A percentile compares a stretch with the other conserved stretches of the same genome.
Conservation (phyloP, 2,113 vertebrate genomes). For the Psittacara wagleri region DNA sequence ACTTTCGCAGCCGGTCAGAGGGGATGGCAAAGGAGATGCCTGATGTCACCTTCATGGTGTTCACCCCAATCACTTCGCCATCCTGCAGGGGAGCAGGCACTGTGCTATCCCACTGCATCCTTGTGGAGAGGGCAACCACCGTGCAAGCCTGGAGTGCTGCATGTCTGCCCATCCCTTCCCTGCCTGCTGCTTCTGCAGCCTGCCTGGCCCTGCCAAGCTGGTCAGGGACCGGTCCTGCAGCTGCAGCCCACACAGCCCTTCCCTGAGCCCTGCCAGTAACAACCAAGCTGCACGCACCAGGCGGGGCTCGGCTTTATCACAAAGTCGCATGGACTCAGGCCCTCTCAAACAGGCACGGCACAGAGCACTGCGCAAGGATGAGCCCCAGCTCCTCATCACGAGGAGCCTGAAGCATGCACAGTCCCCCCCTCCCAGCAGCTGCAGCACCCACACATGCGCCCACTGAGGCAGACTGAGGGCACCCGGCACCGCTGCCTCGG, state of each 20-base stretch:
- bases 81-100: constrained; percentile 76
- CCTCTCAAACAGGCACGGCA: not conserved
- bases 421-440: not conserved
- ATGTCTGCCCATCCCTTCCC: fast-evolving
- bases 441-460: not conserved
- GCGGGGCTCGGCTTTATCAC: fast-evolving
- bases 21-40: constrained; percentile 98
- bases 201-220: fast-evolving
- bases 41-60: constrained; percentile 96
- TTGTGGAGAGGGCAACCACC: not conserved
- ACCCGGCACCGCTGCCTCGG: not conserved
- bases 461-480: fast-evolving
- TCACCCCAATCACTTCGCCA: constrained; percentile 95
- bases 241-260: not conserved
- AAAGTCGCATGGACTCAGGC: fast-evolving
- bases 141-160: not conserved
- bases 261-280: not conserved
- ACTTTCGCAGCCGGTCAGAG: constrained; percentile 84
- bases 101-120: not conserved
- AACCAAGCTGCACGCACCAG: not conserved
- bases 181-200: not conserved
- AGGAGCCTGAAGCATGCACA: not conserved
- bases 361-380: not conserved
- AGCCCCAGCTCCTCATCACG: not conserved
- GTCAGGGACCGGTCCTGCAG: fast-evolving